These are phyloP conservation scores for Halyomorpha halys DNA, from an alignment of 1,140 invertebrate genomes.

Conservation along the genomic window DNA sequence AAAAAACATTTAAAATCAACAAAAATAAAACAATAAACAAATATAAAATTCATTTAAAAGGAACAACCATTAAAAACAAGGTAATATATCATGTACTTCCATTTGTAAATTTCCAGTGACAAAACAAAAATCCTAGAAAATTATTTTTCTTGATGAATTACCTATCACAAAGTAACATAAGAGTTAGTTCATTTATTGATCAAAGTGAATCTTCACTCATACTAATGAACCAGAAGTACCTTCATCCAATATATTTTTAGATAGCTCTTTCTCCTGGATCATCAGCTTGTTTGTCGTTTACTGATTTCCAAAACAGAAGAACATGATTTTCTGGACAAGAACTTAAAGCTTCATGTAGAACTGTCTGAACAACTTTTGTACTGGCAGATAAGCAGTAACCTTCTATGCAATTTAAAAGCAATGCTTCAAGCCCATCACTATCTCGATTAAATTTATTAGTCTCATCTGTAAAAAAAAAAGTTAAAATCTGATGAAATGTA, in stretches of 20 bases:
- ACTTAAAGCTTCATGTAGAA: conserved; percentile 14
- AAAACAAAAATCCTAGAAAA: too few species aligned
- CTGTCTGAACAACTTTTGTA: background rate
- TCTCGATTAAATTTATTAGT: conserved; percentile 8
- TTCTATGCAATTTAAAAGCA: conserved; percentile 22
- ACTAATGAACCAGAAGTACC: too few species aligned
- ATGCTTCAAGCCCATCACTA: background rate
- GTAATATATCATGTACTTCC: too few species aligned
- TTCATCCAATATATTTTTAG: background rate
- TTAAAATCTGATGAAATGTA: background rate
- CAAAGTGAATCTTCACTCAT: too few species aligned
- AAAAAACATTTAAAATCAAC: too few species aligned
- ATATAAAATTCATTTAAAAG: too few species aligned
- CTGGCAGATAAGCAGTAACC: conserved; percentile 19
- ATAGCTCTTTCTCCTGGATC: conserved; percentile 22
- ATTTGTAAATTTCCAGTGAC: too few species aligned
- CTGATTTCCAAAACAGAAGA: conserved; percentile 24
- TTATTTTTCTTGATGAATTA: too few species aligned
- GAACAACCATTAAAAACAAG: too few species aligned
- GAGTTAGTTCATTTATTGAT: too few species aligned
- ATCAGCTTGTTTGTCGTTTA: conserved; percentile 21
- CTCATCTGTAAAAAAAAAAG: background rate
- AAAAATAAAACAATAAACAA: too few species aligned
- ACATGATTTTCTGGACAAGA: conserved; percentile 25
- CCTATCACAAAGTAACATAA: too few species aligned